Evolutionary conservation across 2,797 vertebrate genomes (phyloP).

Genomic region (Parauchenoglanis ngamensis): DNA sequence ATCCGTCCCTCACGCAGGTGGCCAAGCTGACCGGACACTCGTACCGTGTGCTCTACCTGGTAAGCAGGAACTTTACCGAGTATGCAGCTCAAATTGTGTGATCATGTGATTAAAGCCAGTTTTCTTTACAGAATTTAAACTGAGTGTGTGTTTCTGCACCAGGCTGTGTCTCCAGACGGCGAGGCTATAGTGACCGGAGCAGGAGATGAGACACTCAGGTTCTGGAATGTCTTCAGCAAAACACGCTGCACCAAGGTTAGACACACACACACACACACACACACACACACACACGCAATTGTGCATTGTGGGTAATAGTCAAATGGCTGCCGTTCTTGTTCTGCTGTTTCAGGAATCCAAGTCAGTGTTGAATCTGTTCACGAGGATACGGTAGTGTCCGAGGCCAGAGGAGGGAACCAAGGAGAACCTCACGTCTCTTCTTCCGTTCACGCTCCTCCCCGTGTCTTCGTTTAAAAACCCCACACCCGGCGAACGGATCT

Average conservation of each 20-base stretch:
- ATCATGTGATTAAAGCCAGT: not conserved
- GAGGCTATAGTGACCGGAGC: slow-evolving; percentile 84
- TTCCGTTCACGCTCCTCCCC: slow-evolving; percentile 46
- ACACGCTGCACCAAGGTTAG: slow-evolving; percentile 83
- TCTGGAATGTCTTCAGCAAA: slow-evolving; percentile 86
- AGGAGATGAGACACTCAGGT: slow-evolving; percentile 81
- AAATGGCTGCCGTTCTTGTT: not conserved
- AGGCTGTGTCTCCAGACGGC: slow-evolving; percentile 83
- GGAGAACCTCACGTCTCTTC: slow-evolving; percentile 32
- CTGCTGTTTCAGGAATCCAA: slow-evolving; percentile 76
- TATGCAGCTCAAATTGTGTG: not conserved
- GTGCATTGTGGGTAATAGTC: not conserved
- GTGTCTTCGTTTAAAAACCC: slow-evolving; percentile 51
- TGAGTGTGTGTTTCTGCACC: not conserved
- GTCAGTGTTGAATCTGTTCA: slow-evolving; percentile 84
- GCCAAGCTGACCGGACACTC: slow-evolving; percentile 84
- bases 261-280: not conserved
- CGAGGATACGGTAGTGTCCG: slow-evolving; percentile 77
- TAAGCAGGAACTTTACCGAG: slow-evolving; percentile 55
- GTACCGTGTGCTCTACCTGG: slow-evolving; percentile 82
- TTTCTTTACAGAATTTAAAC: not conserved
- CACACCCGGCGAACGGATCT: slow-evolving; percentile 52
- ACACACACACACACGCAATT: not conserved
- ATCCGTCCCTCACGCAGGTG: slow-evolving; percentile 82
- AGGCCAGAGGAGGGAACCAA: slow-evolving; percentile 12